Evolutionary conservation across 2,888 invertebrate genomes (phyloP), one percentile per base, ranked within the genome.

Genomic region (Matsumyia berberina): DNA sequence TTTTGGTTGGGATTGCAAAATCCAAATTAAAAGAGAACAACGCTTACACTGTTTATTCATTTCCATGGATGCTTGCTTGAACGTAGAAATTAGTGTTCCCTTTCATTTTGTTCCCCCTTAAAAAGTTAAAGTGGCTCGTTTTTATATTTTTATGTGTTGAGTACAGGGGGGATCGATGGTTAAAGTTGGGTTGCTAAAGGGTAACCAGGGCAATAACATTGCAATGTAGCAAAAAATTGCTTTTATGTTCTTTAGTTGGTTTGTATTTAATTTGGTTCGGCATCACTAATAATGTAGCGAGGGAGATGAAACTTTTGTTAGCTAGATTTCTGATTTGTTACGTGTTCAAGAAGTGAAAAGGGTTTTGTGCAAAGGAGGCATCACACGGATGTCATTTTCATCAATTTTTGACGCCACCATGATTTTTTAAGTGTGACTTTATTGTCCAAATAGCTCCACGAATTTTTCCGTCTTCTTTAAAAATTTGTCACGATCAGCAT

Each of bases 1-100:
- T 42, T 76, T 81, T 57, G 37, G 31, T 81, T 57, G 37, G 31
- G 44, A 64, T 58, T 76, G 57, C 49, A 78, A 76, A 66, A 35
- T 72, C 31, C 31, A n/a, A 66, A 39, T 60, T 51, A 11, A 17
- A 44, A 17, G 19, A 17, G 11, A 29, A 44, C n/a, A n/a, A n/a
- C n/a, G n/a, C n/a, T n/a, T n/a, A n/a, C n/a, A 15, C 17, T 70
- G 58, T 70, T 66, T 77, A 53, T 53, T 58, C 42, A 58, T 77
- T 77, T 51, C 53, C 58, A 39, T 53, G 70, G 58, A 51, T 66
- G 51, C 66, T 53, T 66, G 51, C 66, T 53, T 77, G 80, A 66
- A 46, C 62, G 46, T 24, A 29, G 37, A 60, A 82, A 60, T 67
- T 44, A 70, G 70, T 69, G 62, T 39, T 58, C 15, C 11, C 42